Percentiles rank a stretch among this genome's conserved stretches.
Evolutionary conservation across 2,797 vertebrate genomes (phyloP).

Genomic region (Acrossocheilus fasciatus): DNA sequence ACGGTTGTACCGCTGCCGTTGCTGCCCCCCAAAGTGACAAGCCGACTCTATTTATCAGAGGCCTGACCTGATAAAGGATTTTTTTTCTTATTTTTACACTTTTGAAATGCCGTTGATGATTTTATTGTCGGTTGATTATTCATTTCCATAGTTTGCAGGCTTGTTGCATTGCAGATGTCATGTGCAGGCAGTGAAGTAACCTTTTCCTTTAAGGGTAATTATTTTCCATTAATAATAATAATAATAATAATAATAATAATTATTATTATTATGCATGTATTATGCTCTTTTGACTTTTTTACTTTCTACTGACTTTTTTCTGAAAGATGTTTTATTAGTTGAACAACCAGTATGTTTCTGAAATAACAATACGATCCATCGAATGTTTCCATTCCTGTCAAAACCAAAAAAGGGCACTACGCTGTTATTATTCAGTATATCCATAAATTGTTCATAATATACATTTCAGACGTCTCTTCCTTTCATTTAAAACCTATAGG

Average conservation of each 20-base stretch:
- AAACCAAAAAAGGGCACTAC: not conserved
- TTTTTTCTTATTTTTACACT: not conserved
- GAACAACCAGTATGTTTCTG: too few relatives aligned
- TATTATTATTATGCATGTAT: not conserved
- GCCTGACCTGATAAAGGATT: not conserved
- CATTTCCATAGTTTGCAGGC: not conserved
- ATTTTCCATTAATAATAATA: too few relatives aligned
- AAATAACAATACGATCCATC: too few relatives aligned
- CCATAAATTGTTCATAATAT: not conserved
- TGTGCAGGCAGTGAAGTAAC: not conserved
- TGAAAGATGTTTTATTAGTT: too few relatives aligned
- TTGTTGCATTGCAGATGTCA: not conserved
- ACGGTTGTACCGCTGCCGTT: not conserved
- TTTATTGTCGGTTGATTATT: not conserved
- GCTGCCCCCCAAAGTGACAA: slow-evolving; percentile 18
- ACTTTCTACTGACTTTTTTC: too few relatives aligned
- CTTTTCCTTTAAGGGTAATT: not conserved
- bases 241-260: not conserved
- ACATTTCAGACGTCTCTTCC: not conserved
- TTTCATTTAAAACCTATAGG: not conserved
- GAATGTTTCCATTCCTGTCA: too few relatives aligned
- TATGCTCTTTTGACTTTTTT: too few relatives aligned
- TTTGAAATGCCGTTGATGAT: not conserved
- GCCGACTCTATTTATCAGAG: not conserved
- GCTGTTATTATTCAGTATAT: not conserved